Base-by-base conservation (phyloP, 1,140 invertebrate genomes). In the Sipha flava region DNA sequence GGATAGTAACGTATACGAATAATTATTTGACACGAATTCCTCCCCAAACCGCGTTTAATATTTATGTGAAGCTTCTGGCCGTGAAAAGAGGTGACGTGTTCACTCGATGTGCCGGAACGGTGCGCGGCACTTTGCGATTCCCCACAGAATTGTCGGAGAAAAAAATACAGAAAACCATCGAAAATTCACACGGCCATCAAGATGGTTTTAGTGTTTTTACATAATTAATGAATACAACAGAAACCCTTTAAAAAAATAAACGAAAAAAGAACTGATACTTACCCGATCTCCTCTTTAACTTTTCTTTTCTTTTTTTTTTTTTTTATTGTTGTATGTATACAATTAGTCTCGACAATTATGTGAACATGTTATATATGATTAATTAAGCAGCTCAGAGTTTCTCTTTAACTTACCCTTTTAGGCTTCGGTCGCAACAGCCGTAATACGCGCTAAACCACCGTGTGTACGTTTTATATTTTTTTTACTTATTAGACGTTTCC, bases 161-260 rank as follows among this genome's bases (percentile, higher is more conserved):
- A 23, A 6, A 4, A 26, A 5, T 6, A 49, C 10, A 14, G 4
- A 47, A 31, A 34, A 16, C 52, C 47, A 75, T 75, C 31, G 72
- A 75, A 75, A 75, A 75, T 75, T 75, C 72, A 37, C 72, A 75
- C 72, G n/a, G 54, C 29, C 49, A 75, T 75, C 31, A 21, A 54
- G 49, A 54, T 31, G 72, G 47, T 75, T 75, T 75, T 75, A 75
- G 72, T 75, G 49, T 37, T 54, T n/a, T 34, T 75, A 54, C 10
- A 75, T 75, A 75, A 75, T 75, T 75, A 75, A 75, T 75, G 31
- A 75, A 31, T 37, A 37, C 10, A 16, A 29, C 12, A 31, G 26
- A 75, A 75, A 75, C 72, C 47, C 72, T 54, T 57, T 54, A 54
- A 75, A 72, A 75, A 72, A n/a, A 47, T 5, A 49, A 31, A 29